Evolutionary conservation across 2,888 invertebrate species (phyloP), one percentile per base, ranked within the genome.

Genomic region (Dicyrtomina minuta): DNA sequence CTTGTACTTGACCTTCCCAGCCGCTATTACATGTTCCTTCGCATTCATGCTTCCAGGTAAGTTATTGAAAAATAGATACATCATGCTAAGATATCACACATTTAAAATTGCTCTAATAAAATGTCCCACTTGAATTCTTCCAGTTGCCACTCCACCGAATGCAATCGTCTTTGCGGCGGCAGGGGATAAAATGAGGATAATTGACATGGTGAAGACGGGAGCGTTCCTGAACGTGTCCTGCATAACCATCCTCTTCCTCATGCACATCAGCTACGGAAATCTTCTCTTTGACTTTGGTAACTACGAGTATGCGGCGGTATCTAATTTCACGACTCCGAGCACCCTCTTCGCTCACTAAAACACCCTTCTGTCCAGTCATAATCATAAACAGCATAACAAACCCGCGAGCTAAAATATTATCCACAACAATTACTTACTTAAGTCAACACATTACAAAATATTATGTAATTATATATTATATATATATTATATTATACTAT

Each of bases 71-170:
- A 39, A 44, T 27, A 53, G 5, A 53, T 53, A 33, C 5, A 53
- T 20, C 33, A 33, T 33, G 33, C 3, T 33, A 53, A 22, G 5
- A 4, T 17, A 22, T 62, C 15, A 27, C 17, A 43, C 43, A 43
- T 10, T 12, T 43, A 43, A 43, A 12, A 10, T 10, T 12, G 43
- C 12, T 43, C 12, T 43, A 43, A 43, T 10, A 15, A 43, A 43
- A 43, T n/a, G n/a, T n/a, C n/a, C n/a, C n/a, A n/a, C 17, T 55
- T 55, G 55, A 55, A 17, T 12, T 49, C 86, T 96, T 82, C 96
- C 95, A 0, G 95, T 96, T 17, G 95, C 95, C 55, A 96, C 96
- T 0, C 95, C 96, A 1, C 95, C 96, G 22, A 96, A 96, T 83
- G 96, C 96, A 4, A 92, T 97, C 71, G 94, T 92, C 1, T 0